Evolutionary conservation across 2,888 invertebrate species (phyloP).

Genomic region (Caenorhabditis sulstoni): DNA sequence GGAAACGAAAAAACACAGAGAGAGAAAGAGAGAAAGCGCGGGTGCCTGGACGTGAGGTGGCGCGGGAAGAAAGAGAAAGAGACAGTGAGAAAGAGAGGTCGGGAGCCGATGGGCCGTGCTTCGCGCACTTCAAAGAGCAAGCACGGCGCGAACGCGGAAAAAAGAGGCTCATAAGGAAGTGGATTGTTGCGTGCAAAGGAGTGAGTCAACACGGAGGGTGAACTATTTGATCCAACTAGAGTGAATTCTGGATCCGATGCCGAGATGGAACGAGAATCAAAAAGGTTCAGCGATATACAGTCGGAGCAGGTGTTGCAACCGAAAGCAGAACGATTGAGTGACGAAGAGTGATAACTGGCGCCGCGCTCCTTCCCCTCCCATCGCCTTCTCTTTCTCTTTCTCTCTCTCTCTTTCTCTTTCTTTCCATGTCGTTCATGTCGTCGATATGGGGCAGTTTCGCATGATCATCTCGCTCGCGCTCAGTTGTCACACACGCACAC

Average conservation of each 20-base stretch:
- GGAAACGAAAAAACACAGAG: neutral
- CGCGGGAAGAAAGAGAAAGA: constrained; percentile 13
- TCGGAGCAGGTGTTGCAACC: no score
- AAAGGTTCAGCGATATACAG: no score
- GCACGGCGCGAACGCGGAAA: constrained; percentile 11
- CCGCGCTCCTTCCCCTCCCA: no score
- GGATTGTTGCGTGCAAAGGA: neutral
- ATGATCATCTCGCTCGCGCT: no score
- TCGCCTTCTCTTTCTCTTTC: no score
- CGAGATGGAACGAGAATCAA: no score
- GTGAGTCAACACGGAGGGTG: neutral
- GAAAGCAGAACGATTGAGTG: no score
- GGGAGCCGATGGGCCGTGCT: neutral
- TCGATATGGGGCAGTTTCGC: neutral
- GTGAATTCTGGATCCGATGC: no score
- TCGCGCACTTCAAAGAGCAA: constrained; percentile 15
- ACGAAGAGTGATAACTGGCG: no score
- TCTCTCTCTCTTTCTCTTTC: no score
- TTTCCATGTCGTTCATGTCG: no score
- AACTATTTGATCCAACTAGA: constrained; percentile 21
- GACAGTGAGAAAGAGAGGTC: neutral
- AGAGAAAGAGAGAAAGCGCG: constrained; percentile 9
- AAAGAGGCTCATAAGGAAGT: constrained; percentile 1
- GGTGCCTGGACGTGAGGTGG: constrained; percentile 56
- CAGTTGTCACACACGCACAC: neutral